Conservation (phyloP, 2,113 vertebrate species). For the Plestiodon gilberti region DNA sequence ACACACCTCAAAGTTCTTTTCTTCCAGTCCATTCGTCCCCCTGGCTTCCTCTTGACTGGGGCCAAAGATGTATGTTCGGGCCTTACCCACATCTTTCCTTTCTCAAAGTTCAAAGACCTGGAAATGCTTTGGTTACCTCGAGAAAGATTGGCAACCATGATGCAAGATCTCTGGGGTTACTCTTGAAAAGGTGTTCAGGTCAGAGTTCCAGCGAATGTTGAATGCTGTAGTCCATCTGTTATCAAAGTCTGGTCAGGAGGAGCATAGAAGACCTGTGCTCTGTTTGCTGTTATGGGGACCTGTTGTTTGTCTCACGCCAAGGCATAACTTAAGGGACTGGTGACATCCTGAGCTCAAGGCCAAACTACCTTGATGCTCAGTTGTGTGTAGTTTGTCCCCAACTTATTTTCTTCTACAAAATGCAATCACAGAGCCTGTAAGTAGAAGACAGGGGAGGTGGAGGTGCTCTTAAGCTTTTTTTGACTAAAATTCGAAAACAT, state of each 20-base stretch:
- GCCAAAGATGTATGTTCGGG: not conserved
- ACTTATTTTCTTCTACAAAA: no score
- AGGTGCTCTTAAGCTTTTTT: no score
- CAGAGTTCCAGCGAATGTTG: not conserved
- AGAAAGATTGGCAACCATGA: not conserved
- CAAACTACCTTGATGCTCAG: no score
- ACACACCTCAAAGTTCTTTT: not conserved
- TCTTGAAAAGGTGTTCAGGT: not conserved
- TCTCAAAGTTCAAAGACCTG: not conserved
- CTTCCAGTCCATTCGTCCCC: not conserved
- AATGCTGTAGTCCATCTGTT: not conserved
- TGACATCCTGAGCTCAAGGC: not conserved
- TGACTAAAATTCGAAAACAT: no score
- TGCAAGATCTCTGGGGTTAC: not conserved
- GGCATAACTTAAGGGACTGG: not conserved
- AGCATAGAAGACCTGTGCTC: not conserved
- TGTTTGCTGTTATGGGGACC: not conserved
- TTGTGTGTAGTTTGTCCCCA: no score
- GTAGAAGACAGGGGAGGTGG: no score
- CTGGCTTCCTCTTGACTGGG: not conserved
- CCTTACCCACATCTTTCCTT: not conserved
- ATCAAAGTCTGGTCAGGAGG: not conserved
- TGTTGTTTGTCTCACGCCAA: not conserved
- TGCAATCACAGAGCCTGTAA: no score
- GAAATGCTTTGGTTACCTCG: not conserved